Evolutionary conservation across 2,113 vertebrate species (phyloP).

Genomic region (Mesitornis unicolor): DNA sequence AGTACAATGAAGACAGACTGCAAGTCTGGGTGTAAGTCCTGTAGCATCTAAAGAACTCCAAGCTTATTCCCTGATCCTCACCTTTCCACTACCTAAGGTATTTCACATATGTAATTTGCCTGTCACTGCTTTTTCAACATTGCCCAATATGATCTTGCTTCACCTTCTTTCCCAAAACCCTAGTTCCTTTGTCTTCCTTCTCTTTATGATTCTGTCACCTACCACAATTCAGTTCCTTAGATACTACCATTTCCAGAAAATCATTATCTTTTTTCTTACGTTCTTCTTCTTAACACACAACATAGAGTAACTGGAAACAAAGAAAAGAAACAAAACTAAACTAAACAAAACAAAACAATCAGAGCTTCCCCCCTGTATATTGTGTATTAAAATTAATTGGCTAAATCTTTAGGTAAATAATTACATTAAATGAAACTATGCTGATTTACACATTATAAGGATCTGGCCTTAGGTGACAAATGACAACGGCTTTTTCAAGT

Average conservation of each 20-base stretch:
- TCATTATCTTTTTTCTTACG: background rate
- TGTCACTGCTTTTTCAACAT: background rate
- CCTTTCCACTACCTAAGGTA: background rate
- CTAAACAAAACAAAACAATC: background rate
- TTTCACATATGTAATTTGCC: background rate
- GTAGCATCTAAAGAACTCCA: background rate
- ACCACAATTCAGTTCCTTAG: background rate
- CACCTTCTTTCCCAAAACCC: background rate
- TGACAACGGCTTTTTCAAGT: background rate
- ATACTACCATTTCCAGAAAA: background rate
- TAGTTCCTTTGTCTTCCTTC: background rate
- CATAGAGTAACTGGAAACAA: background rate
- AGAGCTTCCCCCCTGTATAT: background rate
- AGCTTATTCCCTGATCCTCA: background rate
- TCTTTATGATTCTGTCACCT: background rate
- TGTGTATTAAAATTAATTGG: background rate
- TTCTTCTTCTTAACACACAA: background rate
- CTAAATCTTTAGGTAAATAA: background rate
- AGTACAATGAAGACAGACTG: background rate
- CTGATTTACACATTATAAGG: fast-evolving
- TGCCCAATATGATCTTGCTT: background rate
- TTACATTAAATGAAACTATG: background rate
- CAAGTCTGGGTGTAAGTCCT: background rate
- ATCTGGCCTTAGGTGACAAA: background rate
- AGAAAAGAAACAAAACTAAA: background rate